phyloP scores from a whole-genome alignment of 2,113 vertebrate genomes.

The Esox niger region DNA sequence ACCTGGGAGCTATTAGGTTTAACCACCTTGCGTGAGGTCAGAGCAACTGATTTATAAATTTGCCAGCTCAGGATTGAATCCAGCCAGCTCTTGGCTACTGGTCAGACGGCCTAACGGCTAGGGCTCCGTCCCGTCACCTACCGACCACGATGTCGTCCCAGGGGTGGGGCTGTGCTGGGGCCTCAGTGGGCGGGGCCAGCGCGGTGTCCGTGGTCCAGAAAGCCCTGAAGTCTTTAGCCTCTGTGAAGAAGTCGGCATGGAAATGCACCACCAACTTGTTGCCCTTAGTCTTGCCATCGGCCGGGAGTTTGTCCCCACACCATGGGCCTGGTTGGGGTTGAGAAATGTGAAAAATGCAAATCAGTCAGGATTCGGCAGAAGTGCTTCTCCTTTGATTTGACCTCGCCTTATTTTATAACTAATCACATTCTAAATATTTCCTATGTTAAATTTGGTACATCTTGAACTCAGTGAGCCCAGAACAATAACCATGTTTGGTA shows the following conservation, averaged over 20 bases:
- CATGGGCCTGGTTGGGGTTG: constrained; percentile 62
- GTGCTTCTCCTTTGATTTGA: neutral
- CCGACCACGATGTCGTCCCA: constrained; percentile 73
- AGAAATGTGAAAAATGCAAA: neutral
- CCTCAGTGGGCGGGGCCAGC: constrained; percentile 65
- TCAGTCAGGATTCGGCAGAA: neutral
- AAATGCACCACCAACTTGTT: constrained; percentile 67
- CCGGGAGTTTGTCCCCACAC: constrained; percentile 65
- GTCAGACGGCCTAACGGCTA: too few species aligned
- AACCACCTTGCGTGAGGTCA: too few species aligned
- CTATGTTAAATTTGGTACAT: too few species aligned
- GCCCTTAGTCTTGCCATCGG: constrained; percentile 50
- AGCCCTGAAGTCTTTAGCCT: constrained; percentile 72
- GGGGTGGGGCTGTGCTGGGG: constrained; percentile 63
- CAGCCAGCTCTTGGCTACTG: too few species aligned
- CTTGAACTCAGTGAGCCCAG: too few species aligned
- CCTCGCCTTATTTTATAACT: too few species aligned
- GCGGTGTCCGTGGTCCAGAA: constrained; percentile 68
- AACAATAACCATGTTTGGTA: constrained; percentile 55
- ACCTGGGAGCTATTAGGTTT: too few species aligned
- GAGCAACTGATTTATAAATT: too few species aligned
- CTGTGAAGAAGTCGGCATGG: constrained; percentile 65
- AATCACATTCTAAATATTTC: too few species aligned
- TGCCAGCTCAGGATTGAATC: too few species aligned
- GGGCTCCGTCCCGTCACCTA: too few species aligned